Conservation (phyloP, 2,797 vertebrate genomes). For the Coregonus ussuriensis region DNA sequence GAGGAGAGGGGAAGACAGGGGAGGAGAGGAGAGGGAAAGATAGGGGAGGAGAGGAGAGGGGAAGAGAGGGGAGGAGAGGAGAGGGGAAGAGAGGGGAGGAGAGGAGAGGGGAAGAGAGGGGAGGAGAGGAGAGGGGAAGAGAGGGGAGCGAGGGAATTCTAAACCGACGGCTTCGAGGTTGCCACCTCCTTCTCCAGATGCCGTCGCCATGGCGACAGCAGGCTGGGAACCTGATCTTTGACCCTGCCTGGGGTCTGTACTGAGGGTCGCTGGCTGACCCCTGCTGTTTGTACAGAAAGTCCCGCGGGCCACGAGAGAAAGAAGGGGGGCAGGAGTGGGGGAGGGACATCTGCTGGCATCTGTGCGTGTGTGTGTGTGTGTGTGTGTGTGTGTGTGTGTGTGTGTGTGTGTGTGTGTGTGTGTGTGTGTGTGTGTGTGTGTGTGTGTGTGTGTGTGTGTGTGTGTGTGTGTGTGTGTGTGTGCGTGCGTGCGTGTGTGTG, state of each 20-base stretch:
- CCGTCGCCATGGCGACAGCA: constrained; percentile 70
- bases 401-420: constrained; percentile 11
- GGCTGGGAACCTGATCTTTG: constrained; percentile 76
- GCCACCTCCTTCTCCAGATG: constrained; percentile 62
- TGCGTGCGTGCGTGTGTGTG: background rate
- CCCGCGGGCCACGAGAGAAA: constrained; percentile 41
- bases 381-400: constrained; percentile 26
- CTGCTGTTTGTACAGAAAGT: constrained; percentile 61
- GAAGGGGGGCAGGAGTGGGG: constrained; percentile 5
- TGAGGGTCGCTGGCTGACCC: constrained; percentile 75
- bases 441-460: constrained; percentile 4
- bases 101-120: background rate
- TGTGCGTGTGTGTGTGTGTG: constrained; percentile 17
- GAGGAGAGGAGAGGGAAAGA: constrained; percentile 11
- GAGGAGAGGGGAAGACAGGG: background rate
- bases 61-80: constrained; percentile 1
- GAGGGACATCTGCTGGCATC: constrained; percentile 70
- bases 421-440: constrained; percentile 5
- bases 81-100: constrained; percentile 3
- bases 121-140: constrained; percentile 6
- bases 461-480: background rate
- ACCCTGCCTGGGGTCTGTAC: constrained; percentile 52
- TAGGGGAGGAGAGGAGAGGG: background rate
- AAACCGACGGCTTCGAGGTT: constrained; percentile 26
- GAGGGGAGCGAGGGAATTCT: constrained; percentile 39